Base-by-base conservation (phyloP, 2,797 vertebrate species). In the Pygocentrus nattereri region DNA sequence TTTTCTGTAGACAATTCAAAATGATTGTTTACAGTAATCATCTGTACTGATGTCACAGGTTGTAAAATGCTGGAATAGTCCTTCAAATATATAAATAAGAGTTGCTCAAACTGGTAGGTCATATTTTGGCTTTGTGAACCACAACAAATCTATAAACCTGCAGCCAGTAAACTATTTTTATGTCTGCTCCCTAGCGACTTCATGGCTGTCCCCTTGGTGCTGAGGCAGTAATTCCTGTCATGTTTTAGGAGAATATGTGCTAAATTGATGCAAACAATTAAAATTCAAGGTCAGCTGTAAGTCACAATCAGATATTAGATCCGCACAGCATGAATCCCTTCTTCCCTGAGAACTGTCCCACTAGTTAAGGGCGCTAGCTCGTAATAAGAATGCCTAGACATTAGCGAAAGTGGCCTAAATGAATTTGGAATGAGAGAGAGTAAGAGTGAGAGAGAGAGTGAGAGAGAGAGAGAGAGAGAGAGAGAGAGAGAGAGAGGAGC, bases 341-440 rank as follows among this genome's bases (percentile, higher is more conserved):
- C 34, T 78, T 79, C 62, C 23, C 8, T 18, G 34, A 80, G 70
- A 76, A 67, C 44, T 74, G 73, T 71, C 59, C 52, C 30, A 62
- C 62, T 84, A 73, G 19, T 80, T 49, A n/a, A 47, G n/a, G 21
- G 78, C 58, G 75, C 76, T 59, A 74, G 61, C 72, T 82, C 76
- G 71, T 74, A 70, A 72, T 79, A 49, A 58, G 74, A 85, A 69
- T 72, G 82, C 71, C 38, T 71, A 64, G 81, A 81, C 84, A 78
- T 82, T 84, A 85, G 79, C 23, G 49, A 82, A 83, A 85, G 79
- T 84, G 82, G 79, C 76, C 82, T 84, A 87, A 84, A 87, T 87
- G 78, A 82, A 87, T 85, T 85, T 87, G 82, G 84, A 83, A 73
- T 52, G 69, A 41, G 74, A 50, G 67, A 62, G 41, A 47, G 76